phyloP scores from a whole-genome alignment of 2,888 invertebrate species.

The Sialis lutaria region DNA sequence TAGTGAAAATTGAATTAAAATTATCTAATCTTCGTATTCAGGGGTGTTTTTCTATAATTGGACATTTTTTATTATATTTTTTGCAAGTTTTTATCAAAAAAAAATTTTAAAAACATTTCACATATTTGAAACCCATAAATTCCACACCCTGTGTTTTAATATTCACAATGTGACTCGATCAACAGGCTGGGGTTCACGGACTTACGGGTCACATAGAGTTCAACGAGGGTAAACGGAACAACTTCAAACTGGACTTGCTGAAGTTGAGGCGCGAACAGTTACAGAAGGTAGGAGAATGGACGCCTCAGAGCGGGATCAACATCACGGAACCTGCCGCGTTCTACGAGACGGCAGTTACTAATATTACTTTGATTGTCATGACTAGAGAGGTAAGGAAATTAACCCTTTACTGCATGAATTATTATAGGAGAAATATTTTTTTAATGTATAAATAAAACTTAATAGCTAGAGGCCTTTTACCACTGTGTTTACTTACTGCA shows the following conservation, averaged over 20 bases:
- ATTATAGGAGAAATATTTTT: no score
- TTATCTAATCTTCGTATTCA: no score
- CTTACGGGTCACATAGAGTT: constrained; percentile 79
- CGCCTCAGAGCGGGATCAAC: constrained; percentile 52
- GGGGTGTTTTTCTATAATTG: no score
- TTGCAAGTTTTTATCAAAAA: no score
- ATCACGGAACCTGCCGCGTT: constrained; percentile 76
- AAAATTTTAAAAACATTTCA: background rate
- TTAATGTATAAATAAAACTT: no score
- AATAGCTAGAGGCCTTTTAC: background rate
- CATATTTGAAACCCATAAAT: background rate
- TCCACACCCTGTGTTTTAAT: background rate
- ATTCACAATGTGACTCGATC: constrained; percentile 3
- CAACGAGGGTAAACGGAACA: constrained; percentile 64
- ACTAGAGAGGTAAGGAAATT: constrained; percentile 55
- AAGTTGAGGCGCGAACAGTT: constrained; percentile 63
- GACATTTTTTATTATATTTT: no score
- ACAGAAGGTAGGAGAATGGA: constrained; percentile 72
- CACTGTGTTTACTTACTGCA: background rate
- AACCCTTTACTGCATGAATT: background rate
- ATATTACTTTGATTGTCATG: constrained; percentile 79
- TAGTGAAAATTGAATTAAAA: no score
- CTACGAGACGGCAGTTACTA: constrained; percentile 62
- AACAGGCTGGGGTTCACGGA: constrained; percentile 64
- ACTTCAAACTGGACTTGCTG: constrained; percentile 72